phyloP scores from a whole-genome alignment of 92 coral and sea anemone species.

The Paramuricea clavata region DNA sequence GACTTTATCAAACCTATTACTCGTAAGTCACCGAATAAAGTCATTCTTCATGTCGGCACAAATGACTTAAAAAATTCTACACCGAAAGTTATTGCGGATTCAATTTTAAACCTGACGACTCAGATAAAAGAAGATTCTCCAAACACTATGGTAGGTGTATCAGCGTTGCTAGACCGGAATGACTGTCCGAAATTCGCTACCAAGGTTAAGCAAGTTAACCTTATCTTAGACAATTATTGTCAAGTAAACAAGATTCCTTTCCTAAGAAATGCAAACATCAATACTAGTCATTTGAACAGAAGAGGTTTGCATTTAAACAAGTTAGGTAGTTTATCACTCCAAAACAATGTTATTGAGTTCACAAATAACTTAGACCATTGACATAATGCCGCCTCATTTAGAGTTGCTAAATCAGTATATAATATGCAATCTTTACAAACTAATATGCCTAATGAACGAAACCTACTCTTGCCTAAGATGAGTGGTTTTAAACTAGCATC shows the following conservation, averaged over 20 bases:
- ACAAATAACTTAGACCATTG: no score
- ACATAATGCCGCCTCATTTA: no score
- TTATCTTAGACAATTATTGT: conserved; percentile 48
- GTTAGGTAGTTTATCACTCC: conserved; percentile 46
- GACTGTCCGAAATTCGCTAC: conserved; percentile 33
- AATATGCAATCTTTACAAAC: no score
- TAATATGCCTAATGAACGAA: no score
- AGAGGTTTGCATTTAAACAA: conserved; percentile 59
- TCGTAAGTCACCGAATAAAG: no score
- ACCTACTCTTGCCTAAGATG: no score
- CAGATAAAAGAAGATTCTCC: conserved; percentile 43
- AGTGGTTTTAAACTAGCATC: no score
- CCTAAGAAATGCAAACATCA: conserved; percentile 50
- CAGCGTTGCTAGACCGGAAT: conserved; percentile 48
- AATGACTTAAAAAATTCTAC: conserved; percentile 58
- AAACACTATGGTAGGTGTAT: conserved; percentile 48
- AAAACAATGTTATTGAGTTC: conserved; percentile 34
- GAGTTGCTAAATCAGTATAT: no score
- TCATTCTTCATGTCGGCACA: conserved; percentile 50
- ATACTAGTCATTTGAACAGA: conserved; percentile 36
- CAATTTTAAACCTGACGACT: conserved; percentile 63
- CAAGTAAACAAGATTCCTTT: conserved; percentile 44
- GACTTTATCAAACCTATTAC: conserved; percentile 46
- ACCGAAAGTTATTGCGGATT: conserved; percentile 59
- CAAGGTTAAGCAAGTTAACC: conserved; percentile 57